Evolutionary conservation across 2,888 invertebrate species (phyloP), one percentile per base, ranked within the genome.

Genomic region (Diaprepes abbreviatus): DNA sequence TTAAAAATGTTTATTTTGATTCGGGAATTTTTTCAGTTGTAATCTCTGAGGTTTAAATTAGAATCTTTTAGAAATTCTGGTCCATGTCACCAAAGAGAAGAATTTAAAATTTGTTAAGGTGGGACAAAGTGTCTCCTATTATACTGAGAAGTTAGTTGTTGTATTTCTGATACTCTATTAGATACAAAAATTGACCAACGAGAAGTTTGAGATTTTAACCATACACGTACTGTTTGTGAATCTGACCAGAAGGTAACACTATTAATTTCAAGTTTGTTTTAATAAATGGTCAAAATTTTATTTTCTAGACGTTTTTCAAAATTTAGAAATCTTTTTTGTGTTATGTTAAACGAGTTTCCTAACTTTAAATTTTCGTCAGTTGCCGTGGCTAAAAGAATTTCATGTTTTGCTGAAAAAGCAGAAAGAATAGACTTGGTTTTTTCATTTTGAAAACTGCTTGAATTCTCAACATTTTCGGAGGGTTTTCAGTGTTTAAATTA

Each of bases 161-260:
- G 70, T 17, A 74, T 74, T 9, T 66, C 43, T 17, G 71, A 12
- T 6, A 74, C 68, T 28, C 72, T 28, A 55, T 74, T 71, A n/a
- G 71, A 70, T 12, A 74, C 66, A 48, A n/a, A n/a, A n/a, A n/a
- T n/a, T n/a, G n/a, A n/a, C n/a, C n/a, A n/a, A n/a, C n/a, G n/a
- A n/a, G n/a, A n/a, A n/a, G n/a, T n/a, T n/a, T n/a, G n/a, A n/a
- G n/a, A 36, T 12, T 36, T n/a, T 12, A 36, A 2, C 36, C 36
- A 36, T 3, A 4, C n/a, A 45, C 73, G 5, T n/a, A 57, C 65
- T 31, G 65, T 65, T 62, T 60, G 28, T n/a, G 69, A 69, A 35
- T 72, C 71, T n/a, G 66, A 45, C 63, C 68, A 73, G 6, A 45
- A 38, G 48, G 43, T 21, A 35, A 67, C 3, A 17, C 28, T 17